These are phyloP conservation scores for Scomberomorus guttatus DNA, from an alignment of 2,797 vertebrate genomes.

Conservation along the genomic window DNA sequence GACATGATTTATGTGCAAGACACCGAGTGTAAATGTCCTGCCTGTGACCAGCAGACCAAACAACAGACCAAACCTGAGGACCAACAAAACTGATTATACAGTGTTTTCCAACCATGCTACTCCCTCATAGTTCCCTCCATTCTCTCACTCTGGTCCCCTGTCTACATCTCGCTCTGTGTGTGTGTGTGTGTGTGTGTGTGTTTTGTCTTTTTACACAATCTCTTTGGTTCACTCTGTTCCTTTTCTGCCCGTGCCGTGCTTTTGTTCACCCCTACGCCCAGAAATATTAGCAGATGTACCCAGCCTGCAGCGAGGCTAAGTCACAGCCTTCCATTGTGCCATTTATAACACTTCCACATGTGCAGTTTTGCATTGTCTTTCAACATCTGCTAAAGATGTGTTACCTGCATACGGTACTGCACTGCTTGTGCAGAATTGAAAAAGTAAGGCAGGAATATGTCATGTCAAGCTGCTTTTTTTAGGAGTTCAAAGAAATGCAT, in stretches of 20 bases:
- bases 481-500: neutral
- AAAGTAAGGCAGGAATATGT: neutral
- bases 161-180: neutral
- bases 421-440: neutral
- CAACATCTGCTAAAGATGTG: conserved; percentile 31
- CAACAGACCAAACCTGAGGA: conserved; percentile 59
- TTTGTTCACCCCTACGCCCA: conserved; percentile 10
- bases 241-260: conserved; percentile 1
- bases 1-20: conserved; percentile 84
- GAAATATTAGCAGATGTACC: conserved; percentile 1
- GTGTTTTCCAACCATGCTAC: conserved; percentile 47
- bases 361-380: conserved; percentile 21
- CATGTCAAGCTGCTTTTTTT: neutral
- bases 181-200: too few relatives aligned
- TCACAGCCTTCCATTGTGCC: neutral
- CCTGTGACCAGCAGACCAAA: conserved; percentile 77
- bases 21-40: conserved; percentile 78
- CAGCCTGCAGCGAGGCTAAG: conserved; percentile 13
- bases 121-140: conserved; percentile 21
- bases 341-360: conserved; percentile 24
- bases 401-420: neutral
- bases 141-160: conserved; percentile 1
- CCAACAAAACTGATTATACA: conserved; percentile 68
- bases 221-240: neutral
- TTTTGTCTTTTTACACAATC: neutral